A percentile compares a stretch with the other conserved stretches of the same genome.
These are phyloP conservation scores for Clamator glandarius DNA, from an alignment of 2,797 vertebrate genomes.

Conservation along the genomic window DNA sequence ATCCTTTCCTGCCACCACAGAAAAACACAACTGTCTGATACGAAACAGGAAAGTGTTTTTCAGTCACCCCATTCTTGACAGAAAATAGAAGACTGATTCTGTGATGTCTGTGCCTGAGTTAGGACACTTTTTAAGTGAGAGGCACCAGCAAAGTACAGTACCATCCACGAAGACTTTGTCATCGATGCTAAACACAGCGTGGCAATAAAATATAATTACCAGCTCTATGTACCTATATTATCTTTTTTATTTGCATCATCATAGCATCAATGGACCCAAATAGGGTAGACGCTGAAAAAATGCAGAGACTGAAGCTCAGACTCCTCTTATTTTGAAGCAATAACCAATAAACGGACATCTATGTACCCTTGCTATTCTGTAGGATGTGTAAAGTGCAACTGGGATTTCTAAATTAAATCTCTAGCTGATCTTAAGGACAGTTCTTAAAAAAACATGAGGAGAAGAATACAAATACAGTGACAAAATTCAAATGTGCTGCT, in stretches of 20 bases:
- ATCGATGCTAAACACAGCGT: not conserved
- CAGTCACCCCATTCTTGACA: not conserved
- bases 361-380: not conserved
- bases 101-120: not conserved
- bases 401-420: not conserved
- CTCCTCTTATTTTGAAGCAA: not conserved
- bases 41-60: not conserved
- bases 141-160: not conserved
- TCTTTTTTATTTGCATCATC: not conserved
- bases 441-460: not conserved
- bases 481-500: not conserved
- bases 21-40: not conserved
- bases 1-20: not conserved
- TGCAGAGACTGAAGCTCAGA: not conserved
- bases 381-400: not conserved
- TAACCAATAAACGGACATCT: not conserved
- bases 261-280: not conserved
- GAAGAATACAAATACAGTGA: not conserved
- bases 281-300: not conserved
- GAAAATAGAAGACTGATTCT: not conserved
- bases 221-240: not conserved
- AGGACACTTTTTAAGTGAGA: not conserved
- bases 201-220: not conserved
- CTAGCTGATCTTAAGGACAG: not conserved
- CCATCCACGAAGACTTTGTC: not conserved